Evolutionary conservation across 2,888 invertebrate species (phyloP), one percentile per base, ranked within the genome.

Genomic region (Papilio demoleus): DNA sequence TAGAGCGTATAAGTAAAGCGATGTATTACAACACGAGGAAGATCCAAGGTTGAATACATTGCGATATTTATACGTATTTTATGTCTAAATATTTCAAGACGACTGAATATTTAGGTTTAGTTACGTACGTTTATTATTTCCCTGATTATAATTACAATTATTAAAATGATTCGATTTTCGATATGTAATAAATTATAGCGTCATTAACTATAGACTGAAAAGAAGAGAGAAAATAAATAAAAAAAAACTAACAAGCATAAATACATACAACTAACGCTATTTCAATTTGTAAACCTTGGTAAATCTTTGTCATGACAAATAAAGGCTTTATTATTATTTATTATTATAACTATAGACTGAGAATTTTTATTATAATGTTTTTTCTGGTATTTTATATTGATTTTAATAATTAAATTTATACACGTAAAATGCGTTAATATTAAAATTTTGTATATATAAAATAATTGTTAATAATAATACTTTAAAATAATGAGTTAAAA

Each of bases 31-130:
- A 58, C 45, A 67, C 59, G 38, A 70, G 36, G 60, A 67, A 36
- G 66, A 27, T 34, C 31, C 53, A 67, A 60, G 70, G 64, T 64
- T 63, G 64, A 9, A 50, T 62, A 61, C 61, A 61, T 61, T 61
- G 47, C 47, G 59, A 5, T 19, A 50, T 17, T 47, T 24, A 3
- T 9, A 50, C 14, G 50, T 9, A 50, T 27, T 45, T 17, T 42
- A 5, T 45, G 17, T 45, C 17, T 45, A 45, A 9, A 45, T 9
- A 45, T 45, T 45, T 19, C 42, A 17, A 45, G 19, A 45, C n/a
- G 40, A 40, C 42, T 42, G 17, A 17, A 17, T 40, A 40, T n/a
- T 42, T 42, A 42, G 42, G 42, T 42, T 42, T 9, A 9, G 9
- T 45, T 45, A 9, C n/a, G n/a, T n/a, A n/a, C n/a, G n/a, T n/a